Conservation (phyloP, 2,888 invertebrate species). For the Stramonita haemastoma region DNA sequence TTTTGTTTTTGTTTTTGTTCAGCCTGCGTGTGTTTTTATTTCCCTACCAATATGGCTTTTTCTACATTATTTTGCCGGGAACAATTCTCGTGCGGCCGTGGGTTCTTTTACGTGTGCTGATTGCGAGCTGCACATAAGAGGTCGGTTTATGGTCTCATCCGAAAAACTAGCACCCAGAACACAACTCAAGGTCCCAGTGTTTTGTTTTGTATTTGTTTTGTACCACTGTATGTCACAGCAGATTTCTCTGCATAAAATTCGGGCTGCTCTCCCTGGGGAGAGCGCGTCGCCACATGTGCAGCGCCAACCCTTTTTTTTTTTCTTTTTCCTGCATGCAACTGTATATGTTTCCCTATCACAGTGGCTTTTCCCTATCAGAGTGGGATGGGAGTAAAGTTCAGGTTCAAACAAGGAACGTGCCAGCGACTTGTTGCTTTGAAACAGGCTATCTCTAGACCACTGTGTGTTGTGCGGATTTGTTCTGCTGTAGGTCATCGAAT, state of each 20-base stretch:
- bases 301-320: too few relatives aligned
- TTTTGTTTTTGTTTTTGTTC: neutral
- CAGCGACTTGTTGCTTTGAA: neutral
- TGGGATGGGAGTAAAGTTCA: neutral
- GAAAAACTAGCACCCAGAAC: neutral
- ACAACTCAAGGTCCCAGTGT: neutral
- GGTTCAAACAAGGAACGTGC: neutral
- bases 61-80: neutral
- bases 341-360: too few relatives aligned
- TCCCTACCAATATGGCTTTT: neutral
- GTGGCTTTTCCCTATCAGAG: too few relatives aligned
- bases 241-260: too few relatives aligned
- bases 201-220: too few relatives aligned
- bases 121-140: neutral
- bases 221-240: too few relatives aligned
- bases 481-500: too few relatives aligned
- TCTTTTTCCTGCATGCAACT: too few relatives aligned
- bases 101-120: neutral
- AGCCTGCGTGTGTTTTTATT: neutral
- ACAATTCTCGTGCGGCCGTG: neutral
- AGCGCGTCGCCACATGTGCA: too few relatives aligned
- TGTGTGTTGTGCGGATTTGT: too few relatives aligned
- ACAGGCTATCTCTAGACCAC: neutral
- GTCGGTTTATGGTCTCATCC: neutral
- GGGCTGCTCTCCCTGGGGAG: too few relatives aligned